Conservation (phyloP, 2,888 invertebrate species). For the Scaptomyza tumidula region DNA sequence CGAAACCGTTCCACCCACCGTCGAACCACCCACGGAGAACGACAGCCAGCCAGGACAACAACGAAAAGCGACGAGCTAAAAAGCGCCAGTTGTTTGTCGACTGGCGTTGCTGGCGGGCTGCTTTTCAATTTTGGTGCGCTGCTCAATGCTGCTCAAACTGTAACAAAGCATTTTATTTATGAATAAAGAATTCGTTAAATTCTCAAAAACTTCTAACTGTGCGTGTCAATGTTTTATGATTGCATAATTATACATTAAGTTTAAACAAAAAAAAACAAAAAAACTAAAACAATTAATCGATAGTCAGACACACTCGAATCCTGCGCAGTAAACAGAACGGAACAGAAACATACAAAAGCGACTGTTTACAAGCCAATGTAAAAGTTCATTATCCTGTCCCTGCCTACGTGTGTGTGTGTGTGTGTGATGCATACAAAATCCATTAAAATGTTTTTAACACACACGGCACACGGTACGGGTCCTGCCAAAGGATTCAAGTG, state of each 20-base stretch:
- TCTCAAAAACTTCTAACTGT: slow-evolving; percentile 2
- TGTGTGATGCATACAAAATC: slow-evolving; percentile 57
- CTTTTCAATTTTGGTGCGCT: slow-evolving; percentile 33
- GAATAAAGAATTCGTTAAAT: slow-evolving; percentile 53
- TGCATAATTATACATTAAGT: slow-evolving; percentile 9
- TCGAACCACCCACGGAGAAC: slow-evolving; percentile 36
- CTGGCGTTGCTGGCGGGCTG: slow-evolving; percentile 70
- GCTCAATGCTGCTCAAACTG: slow-evolving; percentile 12
- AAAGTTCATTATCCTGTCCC: slow-evolving; percentile 80
- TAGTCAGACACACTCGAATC: slow-evolving; percentile 48
- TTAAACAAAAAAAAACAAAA: slow-evolving; percentile 10
- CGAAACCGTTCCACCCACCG: slow-evolving; percentile 30
- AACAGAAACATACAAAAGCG: slow-evolving; percentile 22
- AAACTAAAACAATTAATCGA: slow-evolving; percentile 36
- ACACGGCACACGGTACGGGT: slow-evolving; percentile 50
- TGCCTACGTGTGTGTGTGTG: slow-evolving; percentile 13
- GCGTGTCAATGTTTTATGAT: slow-evolving; percentile 19
- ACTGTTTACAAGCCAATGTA: slow-evolving; percentile 61
- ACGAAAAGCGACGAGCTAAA: slow-evolving; percentile 28
- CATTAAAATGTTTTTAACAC: slow-evolving; percentile 68
- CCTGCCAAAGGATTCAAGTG: slow-evolving; percentile 67
- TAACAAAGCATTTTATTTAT: not conserved
- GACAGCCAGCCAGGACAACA: slow-evolving; percentile 38
- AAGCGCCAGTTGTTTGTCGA: slow-evolving; percentile 74
- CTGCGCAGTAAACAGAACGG: slow-evolving; percentile 48